Evolutionary conservation across 2,113 vertebrate genomes (phyloP).

Genomic region (Periophthalmus modestus): DNA sequence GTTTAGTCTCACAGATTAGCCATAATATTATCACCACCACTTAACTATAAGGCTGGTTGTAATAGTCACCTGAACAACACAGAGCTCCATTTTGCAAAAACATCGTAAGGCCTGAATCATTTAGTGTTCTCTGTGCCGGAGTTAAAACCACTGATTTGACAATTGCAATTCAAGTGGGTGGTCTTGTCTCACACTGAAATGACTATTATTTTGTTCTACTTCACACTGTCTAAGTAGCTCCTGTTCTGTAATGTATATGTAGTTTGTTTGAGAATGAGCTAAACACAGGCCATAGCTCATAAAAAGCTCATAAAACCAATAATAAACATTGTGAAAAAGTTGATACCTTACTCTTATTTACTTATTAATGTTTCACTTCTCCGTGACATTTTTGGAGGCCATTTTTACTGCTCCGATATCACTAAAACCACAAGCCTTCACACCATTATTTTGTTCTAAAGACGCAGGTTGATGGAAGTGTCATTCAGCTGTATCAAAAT

Average conservation of each 20-base stretch:
- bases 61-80: background rate
- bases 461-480: too few species aligned
- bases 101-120: slow-evolving; percentile 4
- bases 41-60: background rate
- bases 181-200: slow-evolving; percentile 27
- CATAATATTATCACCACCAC: background rate
- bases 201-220: slow-evolving; percentile 15
- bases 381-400: too few species aligned
- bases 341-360: too few species aligned
- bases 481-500: too few species aligned
- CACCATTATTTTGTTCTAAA: too few species aligned
- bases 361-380: too few species aligned
- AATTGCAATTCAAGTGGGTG: slow-evolving; percentile 16
- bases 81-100: background rate
- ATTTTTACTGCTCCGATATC: too few species aligned
- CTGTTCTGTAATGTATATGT: background rate
- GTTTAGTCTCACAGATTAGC: background rate
- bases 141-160: slow-evolving; percentile 35
- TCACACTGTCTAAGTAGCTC: slow-evolving; percentile 1
- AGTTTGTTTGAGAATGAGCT: background rate
- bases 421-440: too few species aligned
- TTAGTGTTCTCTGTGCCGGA: slow-evolving; percentile 35
- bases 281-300: background rate
- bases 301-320: too few species aligned
- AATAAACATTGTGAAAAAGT: background rate